Evolutionary conservation across 2,797 vertebrate genomes (phyloP), one percentile per base, ranked within the genome.

Genomic region (Lacerta viridis): DNA sequence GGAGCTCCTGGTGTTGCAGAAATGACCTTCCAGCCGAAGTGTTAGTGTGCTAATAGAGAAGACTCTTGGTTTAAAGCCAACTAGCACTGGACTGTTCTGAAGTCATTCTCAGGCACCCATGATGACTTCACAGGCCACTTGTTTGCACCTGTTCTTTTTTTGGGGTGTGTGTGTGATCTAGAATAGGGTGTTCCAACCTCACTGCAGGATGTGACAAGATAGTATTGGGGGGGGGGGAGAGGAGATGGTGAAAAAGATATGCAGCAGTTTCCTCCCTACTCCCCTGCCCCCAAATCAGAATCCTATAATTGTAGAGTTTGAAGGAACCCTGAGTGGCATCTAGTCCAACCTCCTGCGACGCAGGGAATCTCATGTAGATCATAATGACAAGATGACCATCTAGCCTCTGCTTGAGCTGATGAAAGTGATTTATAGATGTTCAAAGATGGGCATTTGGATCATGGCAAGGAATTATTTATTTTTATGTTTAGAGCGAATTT

Each of bases 61-160:
- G n/a, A 20, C 71, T 74, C 69, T 46, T 50, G 5, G 20, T 27
- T 55, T 27, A n/a, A 33, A 46, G 55, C 78, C 50, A 59, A 6
- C 18, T 13, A 59, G n/a, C 4, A 9, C 29, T 33, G 3, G 92
- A 80, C 93, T 89, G 17, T 27, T 8, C 39, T 79, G 41, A 91
- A 18, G 87, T 93, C 59, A 15, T 84, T 13, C 0, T 80, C 83
- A 71, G 69, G 90, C 2, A 55, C 43, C 91, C 4, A 84, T 61
- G 76, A 75, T 61, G 74, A 85, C 78, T 90, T 89, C 90, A 87
- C 75, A 41, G 92, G 77, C 92, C 84, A 90, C 75, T 82, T 91
- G 18, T 89, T 69, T 77, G 82, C 84, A 84, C 72, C 80, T 91
- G 74, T 78, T 83, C 88, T 75, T 50, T 15, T 55, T 50, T 46